Evolutionary conservation across 2,113 vertebrate genomes (phyloP).

Genomic region (Melospiza georgiana): DNA sequence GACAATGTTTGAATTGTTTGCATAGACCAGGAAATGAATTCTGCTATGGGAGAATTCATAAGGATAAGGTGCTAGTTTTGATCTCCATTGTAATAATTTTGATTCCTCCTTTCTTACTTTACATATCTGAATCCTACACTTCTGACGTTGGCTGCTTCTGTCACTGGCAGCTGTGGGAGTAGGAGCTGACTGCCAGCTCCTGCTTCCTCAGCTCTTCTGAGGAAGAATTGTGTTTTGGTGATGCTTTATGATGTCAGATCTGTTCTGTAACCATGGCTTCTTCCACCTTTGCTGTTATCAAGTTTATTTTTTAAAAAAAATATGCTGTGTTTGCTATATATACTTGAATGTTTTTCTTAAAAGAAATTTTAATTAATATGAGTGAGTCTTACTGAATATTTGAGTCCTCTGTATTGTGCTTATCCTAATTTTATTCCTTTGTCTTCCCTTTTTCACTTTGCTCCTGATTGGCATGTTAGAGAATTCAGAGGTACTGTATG

Average conservation of each 20-base stretch:
- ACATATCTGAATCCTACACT: background rate
- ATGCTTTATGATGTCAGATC: conserved; percentile 1
- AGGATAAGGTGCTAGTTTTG: background rate
- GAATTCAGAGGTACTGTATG: conserved; percentile 72
- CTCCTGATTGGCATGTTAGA: conserved; percentile 67
- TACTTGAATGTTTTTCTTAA: conserved; percentile 4
- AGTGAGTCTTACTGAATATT: conserved; percentile 15
- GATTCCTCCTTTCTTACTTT: background rate
- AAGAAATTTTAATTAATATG: background rate
- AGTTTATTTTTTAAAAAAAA: background rate
- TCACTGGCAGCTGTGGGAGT: conserved; percentile 13
- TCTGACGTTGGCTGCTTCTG: background rate
- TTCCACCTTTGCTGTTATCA: background rate
- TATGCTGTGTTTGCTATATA: background rate
- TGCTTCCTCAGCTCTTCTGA: background rate
- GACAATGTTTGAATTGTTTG: background rate
- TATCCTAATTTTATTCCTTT: conserved; percentile 68
- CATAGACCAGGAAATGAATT: background rate
- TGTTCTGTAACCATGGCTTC: conserved; percentile 6
- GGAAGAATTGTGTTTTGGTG: background rate
- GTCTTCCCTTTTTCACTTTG: conserved; percentile 62
- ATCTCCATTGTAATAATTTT: background rate
- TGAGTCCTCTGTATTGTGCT: conserved; percentile 35
- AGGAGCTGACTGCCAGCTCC: background rate
- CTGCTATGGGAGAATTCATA: background rate